Conservation (phyloP, 2,888 invertebrate genomes). For the Acrobasis suavella region DNA sequence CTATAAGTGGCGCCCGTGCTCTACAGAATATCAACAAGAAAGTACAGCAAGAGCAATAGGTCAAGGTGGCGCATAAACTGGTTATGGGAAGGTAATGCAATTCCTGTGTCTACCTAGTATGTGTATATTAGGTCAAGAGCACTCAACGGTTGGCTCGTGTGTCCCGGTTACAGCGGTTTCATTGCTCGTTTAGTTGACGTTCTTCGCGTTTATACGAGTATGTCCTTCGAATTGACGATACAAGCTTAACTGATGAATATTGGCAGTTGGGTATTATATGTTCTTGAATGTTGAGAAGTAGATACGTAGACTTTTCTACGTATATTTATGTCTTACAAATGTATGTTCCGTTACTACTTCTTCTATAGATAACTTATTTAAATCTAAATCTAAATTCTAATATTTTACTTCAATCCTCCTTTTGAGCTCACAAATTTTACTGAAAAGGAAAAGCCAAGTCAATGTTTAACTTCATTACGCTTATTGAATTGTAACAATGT, state of each 20-base stretch:
- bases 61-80: conserved; percentile 43
- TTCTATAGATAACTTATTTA: too few relatives aligned
- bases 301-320: too few relatives aligned
- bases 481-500: conserved; percentile 2
- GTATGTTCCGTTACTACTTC: too few relatives aligned
- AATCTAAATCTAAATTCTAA: neutral
- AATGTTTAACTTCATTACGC: conserved; percentile 13
- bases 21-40: too few relatives aligned
- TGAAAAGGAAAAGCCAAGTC: neutral
- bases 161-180: neutral
- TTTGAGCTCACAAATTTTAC: neutral
- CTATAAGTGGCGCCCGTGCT: neutral
- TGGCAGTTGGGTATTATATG: too few relatives aligned
- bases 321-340: too few relatives aligned
- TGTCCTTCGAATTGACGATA: too few relatives aligned
- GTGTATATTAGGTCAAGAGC: conserved; percentile 38
- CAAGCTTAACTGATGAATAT: too few relatives aligned
- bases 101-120: conserved; percentile 25
- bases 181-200: neutral
- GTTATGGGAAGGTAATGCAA: conserved; percentile 54
- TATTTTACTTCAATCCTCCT: neutral
- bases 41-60: conserved; percentile 27
- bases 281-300: too few relatives aligned
- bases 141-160: conserved; percentile 22
- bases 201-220: too few relatives aligned